These are phyloP conservation scores for Julus scandinavius DNA, from an alignment of 2,888 invertebrate species.

Conservation along the genomic window DNA sequence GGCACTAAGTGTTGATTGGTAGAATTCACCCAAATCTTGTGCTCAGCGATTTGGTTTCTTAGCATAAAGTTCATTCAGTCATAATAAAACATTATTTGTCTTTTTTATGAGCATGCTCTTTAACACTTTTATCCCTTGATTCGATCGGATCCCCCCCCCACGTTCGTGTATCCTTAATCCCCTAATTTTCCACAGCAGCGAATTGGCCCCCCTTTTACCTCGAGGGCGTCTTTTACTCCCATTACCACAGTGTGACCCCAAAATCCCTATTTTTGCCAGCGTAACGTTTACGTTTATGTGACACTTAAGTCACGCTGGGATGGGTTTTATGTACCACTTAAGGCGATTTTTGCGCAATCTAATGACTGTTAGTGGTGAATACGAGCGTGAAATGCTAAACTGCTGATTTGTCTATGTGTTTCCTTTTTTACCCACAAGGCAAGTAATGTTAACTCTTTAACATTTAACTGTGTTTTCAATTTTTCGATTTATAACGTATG, in stretches of 20 bases:
- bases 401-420: background rate
- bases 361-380: background rate
- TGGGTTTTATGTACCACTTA: conserved; percentile 22
- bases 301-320: background rate
- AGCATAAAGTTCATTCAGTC: background rate
- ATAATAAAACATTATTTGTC: conserved; percentile 19
- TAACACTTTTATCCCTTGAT: conserved; percentile 17
- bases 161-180: background rate
- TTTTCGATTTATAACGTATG: too few relatives aligned
- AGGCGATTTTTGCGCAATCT: background rate
- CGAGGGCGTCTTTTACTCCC: background rate
- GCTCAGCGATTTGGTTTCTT: background rate
- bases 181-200: background rate
- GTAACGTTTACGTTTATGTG: background rate
- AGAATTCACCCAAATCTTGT: background rate
- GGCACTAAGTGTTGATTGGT: background rate
- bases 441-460: too few relatives aligned
- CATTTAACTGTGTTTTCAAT: too few relatives aligned
- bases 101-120: background rate
- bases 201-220: background rate
- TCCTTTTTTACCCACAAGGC: too few relatives aligned
- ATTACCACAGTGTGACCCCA: background rate
- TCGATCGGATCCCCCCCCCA: background rate
- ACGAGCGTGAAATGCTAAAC: background rate
- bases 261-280: background rate